phyloP scores from a whole-genome alignment of 2,888 invertebrate genomes.

The Cantharis rustica region DNA sequence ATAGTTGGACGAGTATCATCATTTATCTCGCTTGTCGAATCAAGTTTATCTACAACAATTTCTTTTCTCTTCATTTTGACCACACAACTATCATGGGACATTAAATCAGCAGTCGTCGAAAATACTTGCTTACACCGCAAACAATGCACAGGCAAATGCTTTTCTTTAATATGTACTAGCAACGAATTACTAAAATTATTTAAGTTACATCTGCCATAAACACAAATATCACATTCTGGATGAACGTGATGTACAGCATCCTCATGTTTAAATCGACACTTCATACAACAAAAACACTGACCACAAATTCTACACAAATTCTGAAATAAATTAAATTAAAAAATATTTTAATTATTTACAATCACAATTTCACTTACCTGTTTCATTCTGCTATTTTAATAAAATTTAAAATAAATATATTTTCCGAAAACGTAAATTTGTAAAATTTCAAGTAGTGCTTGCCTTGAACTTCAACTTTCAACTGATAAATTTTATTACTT shows the following conservation, averaged over 20 bases:
- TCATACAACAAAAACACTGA: slow-evolving; percentile 47
- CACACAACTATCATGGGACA: slow-evolving; percentile 38
- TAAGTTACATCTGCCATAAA: slow-evolving; percentile 41
- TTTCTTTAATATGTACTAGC: slow-evolving; percentile 41
- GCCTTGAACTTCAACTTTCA: no score
- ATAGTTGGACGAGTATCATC: slow-evolving; percentile 36
- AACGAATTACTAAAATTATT: slow-evolving; percentile 34
- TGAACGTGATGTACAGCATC: slow-evolving; percentile 39
- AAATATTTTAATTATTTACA: no score
- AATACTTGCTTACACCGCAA: slow-evolving; percentile 43
- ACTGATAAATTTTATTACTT: no score
- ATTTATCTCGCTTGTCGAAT: slow-evolving; percentile 2
- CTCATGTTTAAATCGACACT: slow-evolving; percentile 48
- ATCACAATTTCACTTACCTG: no score
- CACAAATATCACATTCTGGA: slow-evolving; percentile 47
- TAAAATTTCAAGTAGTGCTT: no score
- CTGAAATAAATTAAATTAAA: slow-evolving; percentile 38
- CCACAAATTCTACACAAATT: slow-evolving; percentile 46
- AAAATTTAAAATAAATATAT: no score
- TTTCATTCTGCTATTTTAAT: no score
- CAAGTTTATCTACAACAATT: slow-evolving; percentile 1
- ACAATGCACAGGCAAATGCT: slow-evolving; percentile 48
- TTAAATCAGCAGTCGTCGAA: slow-evolving; percentile 39
- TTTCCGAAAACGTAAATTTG: no score
- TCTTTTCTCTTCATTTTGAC: slow-evolving; percentile 18